phyloP scores from a whole-genome alignment of 2,113 vertebrate genomes.

The Carassius carassius region DNA sequence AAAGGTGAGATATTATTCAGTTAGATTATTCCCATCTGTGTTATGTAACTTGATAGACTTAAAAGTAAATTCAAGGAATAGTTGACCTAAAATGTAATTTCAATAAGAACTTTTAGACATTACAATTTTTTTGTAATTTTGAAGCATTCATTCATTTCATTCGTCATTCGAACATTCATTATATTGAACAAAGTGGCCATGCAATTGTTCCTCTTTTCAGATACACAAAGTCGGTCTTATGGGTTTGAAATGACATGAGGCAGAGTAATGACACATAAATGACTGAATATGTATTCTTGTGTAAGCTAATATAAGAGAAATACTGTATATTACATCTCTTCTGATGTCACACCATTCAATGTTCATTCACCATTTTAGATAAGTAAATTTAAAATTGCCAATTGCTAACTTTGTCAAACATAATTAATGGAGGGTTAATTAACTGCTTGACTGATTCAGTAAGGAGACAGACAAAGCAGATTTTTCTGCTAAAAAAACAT shows the following conservation, averaged over 20 bases:
- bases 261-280: background rate
- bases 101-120: background rate
- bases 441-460: conserved; percentile 55
- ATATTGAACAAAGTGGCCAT: background rate
- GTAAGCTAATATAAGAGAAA: background rate
- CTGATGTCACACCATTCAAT: background rate
- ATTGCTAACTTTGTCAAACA: conserved; percentile 41
- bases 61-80: background rate
- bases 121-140: background rate
- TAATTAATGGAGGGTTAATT: conserved; percentile 55
- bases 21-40: background rate
- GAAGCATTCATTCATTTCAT: background rate
- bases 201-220: background rate
- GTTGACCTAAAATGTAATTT: background rate
- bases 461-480: background rate
- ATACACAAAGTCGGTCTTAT: background rate
- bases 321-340: background rate
- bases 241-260: background rate
- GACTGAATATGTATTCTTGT: background rate
- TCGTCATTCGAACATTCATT: background rate
- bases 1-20: background rate
- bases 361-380: conserved; percentile 20
- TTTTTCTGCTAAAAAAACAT: conserved; percentile 29
- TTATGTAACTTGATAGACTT: background rate
- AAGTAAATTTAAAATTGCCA: background rate